Base-by-base conservation (phyloP, 2,797 vertebrate species). In the Holocentrus rufus region DNA sequence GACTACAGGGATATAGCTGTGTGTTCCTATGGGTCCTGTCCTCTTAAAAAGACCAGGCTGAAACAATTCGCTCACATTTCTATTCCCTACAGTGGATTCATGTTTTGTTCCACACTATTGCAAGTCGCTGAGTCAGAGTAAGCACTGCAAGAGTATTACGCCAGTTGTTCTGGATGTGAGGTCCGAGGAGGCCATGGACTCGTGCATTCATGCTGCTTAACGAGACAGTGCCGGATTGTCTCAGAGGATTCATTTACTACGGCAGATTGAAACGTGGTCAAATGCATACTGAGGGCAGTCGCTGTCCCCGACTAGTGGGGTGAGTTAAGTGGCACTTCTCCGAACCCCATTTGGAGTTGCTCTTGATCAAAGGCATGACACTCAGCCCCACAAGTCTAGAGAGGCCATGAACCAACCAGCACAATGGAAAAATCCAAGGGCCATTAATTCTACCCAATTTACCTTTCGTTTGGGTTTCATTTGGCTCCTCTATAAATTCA, bases 361-460 rank as follows among this genome's bases (percentile, higher is more conserved):
- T 91, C 90, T 87, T 90, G 93, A 94, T 94, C 92, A 93, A 92
- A 94, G 91, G 88, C 89, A 88, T 87, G 87, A 81, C 91, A 88
- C 89, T 91, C 89, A 85, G 86, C 85, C 90, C 84, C 78, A 74
- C 69, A 83, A 92, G 91, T 93, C 90, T 83, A 79, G 17, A 83
- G 84, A 85, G 89, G 90, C 85, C 89, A 90, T 67, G 81, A 87
- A 89, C 82, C 86, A 85, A 82, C 80, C 77, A 57, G 86, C 81
- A 92, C 92, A 93, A 93, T 92, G 85, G 88, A 90, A 88, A 90
- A 92, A 92, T 89, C 89, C 87, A 92, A 88, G 92, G 92, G 86
- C 90, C 91, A 93, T 94, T 94, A 93, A 93, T 94, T 94, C 92
- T 90, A 88, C 85, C 91, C 92, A 94, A 94, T 95, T 93, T 95